phyloP scores from a whole-genome alignment of 2,888 invertebrate genomes.

The Ceraclea dissimilis region DNA sequence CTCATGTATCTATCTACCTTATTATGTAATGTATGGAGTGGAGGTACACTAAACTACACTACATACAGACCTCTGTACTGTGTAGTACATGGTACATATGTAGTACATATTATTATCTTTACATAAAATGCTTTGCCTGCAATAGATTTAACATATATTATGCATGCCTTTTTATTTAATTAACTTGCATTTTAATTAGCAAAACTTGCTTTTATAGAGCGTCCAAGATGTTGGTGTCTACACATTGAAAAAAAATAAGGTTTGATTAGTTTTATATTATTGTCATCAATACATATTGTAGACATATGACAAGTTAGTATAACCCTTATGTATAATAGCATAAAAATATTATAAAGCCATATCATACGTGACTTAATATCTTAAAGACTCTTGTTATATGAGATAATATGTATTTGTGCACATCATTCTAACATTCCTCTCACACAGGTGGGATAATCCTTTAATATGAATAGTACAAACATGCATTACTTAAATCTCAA shows the following conservation, averaged over 20 bases:
- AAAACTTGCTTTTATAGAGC: constrained; percentile 22
- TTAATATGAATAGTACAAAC: too few species aligned
- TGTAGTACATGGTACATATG: too few species aligned
- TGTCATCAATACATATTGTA: neutral
- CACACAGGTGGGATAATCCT: too few species aligned
- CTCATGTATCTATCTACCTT: too few species aligned
- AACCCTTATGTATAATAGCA: neutral
- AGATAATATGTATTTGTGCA: too few species aligned
- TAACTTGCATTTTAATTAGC: constrained; percentile 6
- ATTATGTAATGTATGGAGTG: too few species aligned
- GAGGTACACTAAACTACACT: too few species aligned
- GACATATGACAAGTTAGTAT: too few species aligned
- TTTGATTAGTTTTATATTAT: constrained; percentile 16
- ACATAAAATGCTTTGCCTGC: constrained; percentile 11
- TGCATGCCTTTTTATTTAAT: constrained; percentile 27
- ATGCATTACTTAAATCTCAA: too few species aligned
- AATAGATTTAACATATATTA: constrained; percentile 9
- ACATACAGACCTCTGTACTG: too few species aligned
- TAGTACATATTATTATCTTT: too few species aligned
- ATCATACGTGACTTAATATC: neutral
- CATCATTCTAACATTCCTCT: too few species aligned
- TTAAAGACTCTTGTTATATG: neutral
- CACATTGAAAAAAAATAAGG: constrained; percentile 25
- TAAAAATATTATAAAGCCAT: neutral
- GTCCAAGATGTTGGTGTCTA: constrained; percentile 23